These are phyloP conservation scores for Disparrhopalites patrizii DNA, from an alignment of 2,888 invertebrate genomes.

Conservation along the genomic window DNA sequence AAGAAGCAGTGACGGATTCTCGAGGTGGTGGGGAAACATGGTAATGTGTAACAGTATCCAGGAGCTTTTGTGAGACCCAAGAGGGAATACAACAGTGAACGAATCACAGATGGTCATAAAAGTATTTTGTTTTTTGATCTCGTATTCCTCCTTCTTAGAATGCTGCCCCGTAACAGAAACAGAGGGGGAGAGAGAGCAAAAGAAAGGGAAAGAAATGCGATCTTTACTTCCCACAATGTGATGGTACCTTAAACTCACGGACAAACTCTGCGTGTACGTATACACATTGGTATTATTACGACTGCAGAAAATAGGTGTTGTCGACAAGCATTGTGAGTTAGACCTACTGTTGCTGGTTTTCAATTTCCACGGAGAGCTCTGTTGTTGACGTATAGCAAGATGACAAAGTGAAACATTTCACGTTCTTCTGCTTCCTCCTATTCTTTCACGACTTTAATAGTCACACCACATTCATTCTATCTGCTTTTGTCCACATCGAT, in stretches of 20 bases:
- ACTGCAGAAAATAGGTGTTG: not conserved
- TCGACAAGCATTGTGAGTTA: too few relatives aligned
- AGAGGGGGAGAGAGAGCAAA: not conserved
- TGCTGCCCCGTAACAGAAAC: not conserved
- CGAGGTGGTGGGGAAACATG: not conserved
- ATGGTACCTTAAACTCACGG: not conserved
- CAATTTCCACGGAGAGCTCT: conserved; percentile 3
- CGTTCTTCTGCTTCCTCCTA: not conserved
- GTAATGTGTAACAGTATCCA: conserved; percentile 6
- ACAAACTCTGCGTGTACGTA: not conserved
- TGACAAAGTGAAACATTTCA: conserved; percentile 8
- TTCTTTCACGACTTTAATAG: too few relatives aligned
- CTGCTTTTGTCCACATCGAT: not conserved
- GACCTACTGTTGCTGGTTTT: conserved; percentile 9
- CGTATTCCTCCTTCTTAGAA: not conserved
- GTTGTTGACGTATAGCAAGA: not conserved
- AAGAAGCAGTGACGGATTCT: not conserved
- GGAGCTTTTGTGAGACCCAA: not conserved
- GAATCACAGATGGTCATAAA: conserved; percentile 11
- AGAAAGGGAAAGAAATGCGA: not conserved
- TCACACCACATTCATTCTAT: not conserved
- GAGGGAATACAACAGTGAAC: not conserved
- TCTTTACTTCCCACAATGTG: too few relatives aligned
- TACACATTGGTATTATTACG: not conserved
- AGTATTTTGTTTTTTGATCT: not conserved